Base-by-base conservation (phyloP, 2,797 vertebrate species). In the Halcyon smyrnensis region DNA sequence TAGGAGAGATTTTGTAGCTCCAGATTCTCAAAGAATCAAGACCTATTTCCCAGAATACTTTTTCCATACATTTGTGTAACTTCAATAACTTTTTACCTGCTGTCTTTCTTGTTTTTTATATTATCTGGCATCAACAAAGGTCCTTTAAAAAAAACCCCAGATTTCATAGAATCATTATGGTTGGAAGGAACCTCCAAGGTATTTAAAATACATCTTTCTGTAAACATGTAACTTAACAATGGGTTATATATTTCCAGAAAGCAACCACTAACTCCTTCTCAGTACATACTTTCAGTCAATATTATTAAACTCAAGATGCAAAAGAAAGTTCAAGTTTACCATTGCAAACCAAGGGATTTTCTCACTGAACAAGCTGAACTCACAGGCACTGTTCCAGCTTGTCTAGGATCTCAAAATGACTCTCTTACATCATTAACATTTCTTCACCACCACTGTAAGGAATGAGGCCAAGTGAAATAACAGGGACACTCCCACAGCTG, bases 361-460 rank as follows among this genome's bases (percentile, higher is more conserved):
- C 65, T 83, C 36, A 57, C 15, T 16, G 18, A 70, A 78, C 57
- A 84, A 51, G 11, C 9, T n/a, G 28, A 64, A 54, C 7, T 39
- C 16, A 0, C 0, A 4, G 37, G 76, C 64, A 20, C 12, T 9
- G 43, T 64, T 83, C 21, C 46, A 69, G 63, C 28, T 34, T 34
- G 32, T 7, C 34, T 27, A 24, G 15, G 18, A 51, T 69, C 57
- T 73, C 68, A 71, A 45, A 88, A 59, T 7, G 1, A 37, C 13
- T 59, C 28, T 63, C 27, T 53, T 28, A 30, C 9, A 53, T 6
- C 19, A 36, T 11, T 19, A 5, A 3, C 3, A 0, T 5, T 32
- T 53, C 50, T 60, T 15, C 53, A 67, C 8, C 56, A 74, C 7
- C 28, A 12, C 12, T 1, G 1, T 8, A 67, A 46, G 19, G 36